Evolutionary conservation across 2,888 invertebrate genomes (phyloP), one percentile per base, ranked within the genome.

Genomic region (Lepidocyrtinus sp.): DNA sequence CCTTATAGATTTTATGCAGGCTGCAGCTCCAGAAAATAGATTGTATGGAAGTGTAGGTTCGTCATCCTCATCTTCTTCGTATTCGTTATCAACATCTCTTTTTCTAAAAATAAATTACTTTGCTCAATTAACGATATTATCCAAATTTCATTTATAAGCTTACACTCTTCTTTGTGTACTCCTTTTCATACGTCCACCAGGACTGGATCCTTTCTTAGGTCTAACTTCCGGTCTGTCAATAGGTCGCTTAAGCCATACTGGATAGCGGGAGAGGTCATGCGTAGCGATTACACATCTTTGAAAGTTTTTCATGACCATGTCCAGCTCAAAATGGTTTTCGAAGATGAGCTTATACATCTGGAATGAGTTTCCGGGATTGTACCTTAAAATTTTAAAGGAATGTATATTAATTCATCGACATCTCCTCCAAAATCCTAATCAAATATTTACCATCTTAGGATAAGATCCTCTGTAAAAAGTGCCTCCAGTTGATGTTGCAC

Each of bases 171-270:
- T 27, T 26, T 9, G 7, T 25, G 50, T 55, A 63, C 36, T 55
- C 7, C 59, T 24, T 59, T 68, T 75, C 2, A 1, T 27, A 22
- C 71, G 71, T 21, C 64, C n/a, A 55, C 55, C 55, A 7, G 55
- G 17, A n/a, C n/a, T n/a, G 7, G 69, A 27, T 0, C 22, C 63
- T 7, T 26, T 45, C 27, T 62, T 67, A 0, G 55, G 50, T 1
- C 50, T 65, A n/a, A 74, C 61, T 36, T 79, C 74, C 5, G 85
- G 85, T 45, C 83, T 80, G 59, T 84, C 83, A 27, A 83, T 83
- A 1, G 85, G 85, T 19, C 83, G 67, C 68, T 82, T 85, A 2
- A 85, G 26, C 80, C 82, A 82, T n/a, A 80, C 83, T n/a, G 82
- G 75, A 59, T 73, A 85, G 12, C 75, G 65, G 1, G 81, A 81